Percentiles rank a stretch among this genome's conserved stretches.
Evolutionary conservation across 2,888 invertebrate genomes (phyloP).

Genomic region (Hetaerina titia): DNA sequence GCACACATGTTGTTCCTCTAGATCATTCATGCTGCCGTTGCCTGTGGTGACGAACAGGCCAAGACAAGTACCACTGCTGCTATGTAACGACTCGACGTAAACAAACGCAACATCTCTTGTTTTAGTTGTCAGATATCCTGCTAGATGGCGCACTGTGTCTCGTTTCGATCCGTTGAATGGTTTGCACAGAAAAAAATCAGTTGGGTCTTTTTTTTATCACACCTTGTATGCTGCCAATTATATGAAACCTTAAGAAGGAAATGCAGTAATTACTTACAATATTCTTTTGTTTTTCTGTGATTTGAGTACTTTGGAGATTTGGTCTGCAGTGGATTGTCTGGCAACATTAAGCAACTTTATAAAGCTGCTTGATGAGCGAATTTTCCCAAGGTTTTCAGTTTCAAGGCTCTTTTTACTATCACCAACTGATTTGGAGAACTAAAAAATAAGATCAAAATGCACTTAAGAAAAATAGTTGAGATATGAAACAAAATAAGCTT

Average conservation of each 20-base stretch:
- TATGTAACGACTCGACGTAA: too few species aligned
- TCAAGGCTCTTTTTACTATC: conserved; percentile 79
- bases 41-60: too few species aligned
- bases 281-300: conserved; percentile 81
- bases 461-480: conserved; percentile 68
- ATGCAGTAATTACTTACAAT: conserved; percentile 75
- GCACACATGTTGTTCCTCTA: too few species aligned
- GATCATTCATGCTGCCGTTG: too few species aligned
- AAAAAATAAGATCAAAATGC: conserved; percentile 71
- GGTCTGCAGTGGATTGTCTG: conserved; percentile 80
- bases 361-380: conserved; percentile 83
- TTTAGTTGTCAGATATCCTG: too few species aligned
- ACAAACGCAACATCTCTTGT: too few species aligned
- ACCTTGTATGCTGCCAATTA: too few species aligned
- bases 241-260: background rate
- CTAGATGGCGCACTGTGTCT: too few species aligned
- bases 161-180: too few species aligned
- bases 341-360: conserved; percentile 82
- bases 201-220: too few species aligned
- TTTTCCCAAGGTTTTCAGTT: conserved; percentile 81
- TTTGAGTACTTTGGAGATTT: conserved; percentile 81
- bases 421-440: conserved; percentile 80
- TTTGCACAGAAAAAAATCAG: too few species aligned
- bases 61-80: too few species aligned
- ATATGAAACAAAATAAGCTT: background rate